Evolutionary conservation across 1,140 invertebrate genomes (phyloP).

Genomic region (Cryptotermes secundus): DNA sequence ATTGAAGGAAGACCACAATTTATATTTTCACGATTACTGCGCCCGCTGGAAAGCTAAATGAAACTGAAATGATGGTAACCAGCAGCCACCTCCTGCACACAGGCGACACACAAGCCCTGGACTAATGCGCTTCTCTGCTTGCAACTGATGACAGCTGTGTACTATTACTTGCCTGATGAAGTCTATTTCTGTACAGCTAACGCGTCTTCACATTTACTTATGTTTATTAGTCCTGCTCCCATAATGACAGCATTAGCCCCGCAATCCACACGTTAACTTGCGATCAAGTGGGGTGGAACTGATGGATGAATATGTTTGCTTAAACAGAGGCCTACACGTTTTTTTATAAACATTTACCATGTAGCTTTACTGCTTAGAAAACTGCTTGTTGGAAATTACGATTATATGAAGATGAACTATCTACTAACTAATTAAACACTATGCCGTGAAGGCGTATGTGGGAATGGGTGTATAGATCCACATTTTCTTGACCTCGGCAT

Average conservation of each 20-base stretch:
- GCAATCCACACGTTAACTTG: background rate
- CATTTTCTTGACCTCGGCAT: too few species aligned
- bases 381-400: background rate
- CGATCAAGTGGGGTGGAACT: background rate
- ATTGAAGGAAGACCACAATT: too few species aligned
- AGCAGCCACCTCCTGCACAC: too few species aligned
- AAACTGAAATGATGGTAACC: too few species aligned
- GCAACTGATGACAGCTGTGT: background rate
- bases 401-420: too few species aligned
- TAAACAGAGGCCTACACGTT: background rate
- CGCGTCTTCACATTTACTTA: background rate
- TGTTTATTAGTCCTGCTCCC: conserved; percentile 2
- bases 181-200: background rate
- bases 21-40: too few species aligned
- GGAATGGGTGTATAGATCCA: too few species aligned
- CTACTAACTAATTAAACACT: too few species aligned
- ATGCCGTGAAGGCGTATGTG: too few species aligned
- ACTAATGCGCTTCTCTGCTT: too few species aligned
- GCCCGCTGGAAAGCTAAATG: too few species aligned
- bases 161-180: background rate
- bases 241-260: background rate
- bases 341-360: background rate
- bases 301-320: background rate
- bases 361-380: background rate
- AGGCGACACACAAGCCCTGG: too few species aligned